Conservation (phyloP, 2,113 vertebrate genomes). For the Natator depressus region DNA sequence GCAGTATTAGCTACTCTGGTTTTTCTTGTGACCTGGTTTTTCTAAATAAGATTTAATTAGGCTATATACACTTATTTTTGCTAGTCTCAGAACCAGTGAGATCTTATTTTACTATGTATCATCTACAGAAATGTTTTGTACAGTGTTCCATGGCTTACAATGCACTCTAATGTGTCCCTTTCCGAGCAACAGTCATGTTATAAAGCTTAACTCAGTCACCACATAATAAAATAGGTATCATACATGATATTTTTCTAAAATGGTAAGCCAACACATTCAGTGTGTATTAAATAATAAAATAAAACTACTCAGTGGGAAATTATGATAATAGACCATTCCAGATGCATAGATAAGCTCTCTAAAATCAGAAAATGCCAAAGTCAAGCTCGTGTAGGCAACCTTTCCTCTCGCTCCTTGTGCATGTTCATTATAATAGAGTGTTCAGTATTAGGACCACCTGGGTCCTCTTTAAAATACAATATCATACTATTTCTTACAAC, state of each 20-base stretch:
- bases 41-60: neutral
- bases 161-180: slow-evolving; percentile 47
- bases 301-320: neutral
- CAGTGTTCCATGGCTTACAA: neutral
- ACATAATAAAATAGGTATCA: neutral
- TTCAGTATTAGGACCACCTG: slow-evolving; percentile 20
- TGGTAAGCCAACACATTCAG: neutral
- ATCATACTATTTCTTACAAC: slow-evolving; percentile 15
- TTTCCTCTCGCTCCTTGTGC: neutral
- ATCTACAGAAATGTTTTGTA: slow-evolving; percentile 43
- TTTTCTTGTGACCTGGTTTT: neutral
- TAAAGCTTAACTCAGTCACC: slow-evolving; percentile 38
- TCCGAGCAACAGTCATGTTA: slow-evolving; percentile 30
- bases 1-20: slow-evolving; percentile 1
- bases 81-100: slow-evolving; percentile 55
- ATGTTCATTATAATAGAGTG: neutral
- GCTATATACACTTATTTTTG: neutral
- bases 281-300: slow-evolving; percentile 35
- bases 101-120: slow-evolving; percentile 33
- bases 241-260: slow-evolving; percentile 32
- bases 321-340: neutral
- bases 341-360: neutral
- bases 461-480: slow-evolving; percentile 30
- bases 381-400: neutral
- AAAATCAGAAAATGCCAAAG: neutral